These are phyloP conservation scores for Xiphorhynchus elegans DNA, from an alignment of 2,113 vertebrate species.

Conservation along the genomic window DNA sequence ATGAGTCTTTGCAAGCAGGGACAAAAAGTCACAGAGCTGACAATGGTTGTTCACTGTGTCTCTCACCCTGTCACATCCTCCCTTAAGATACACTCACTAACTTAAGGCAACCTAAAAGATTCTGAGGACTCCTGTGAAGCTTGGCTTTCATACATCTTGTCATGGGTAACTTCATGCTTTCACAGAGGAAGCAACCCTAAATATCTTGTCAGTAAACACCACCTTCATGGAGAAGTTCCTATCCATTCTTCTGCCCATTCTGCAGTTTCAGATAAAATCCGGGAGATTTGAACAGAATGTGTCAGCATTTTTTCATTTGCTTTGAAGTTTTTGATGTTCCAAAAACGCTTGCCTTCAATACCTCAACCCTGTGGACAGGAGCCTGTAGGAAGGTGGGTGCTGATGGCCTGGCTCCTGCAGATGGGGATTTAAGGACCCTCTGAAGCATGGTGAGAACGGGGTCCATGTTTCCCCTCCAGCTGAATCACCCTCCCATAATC, in stretches of 20 bases:
- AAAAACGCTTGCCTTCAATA: not conserved
- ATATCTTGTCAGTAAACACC: not conserved
- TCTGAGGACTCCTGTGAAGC: not conserved
- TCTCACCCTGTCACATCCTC: not conserved
- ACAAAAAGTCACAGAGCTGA: not conserved
- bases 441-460: not conserved
- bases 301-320: not conserved
- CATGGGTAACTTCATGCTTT: not conserved
- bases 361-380: not conserved
- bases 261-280: not conserved
- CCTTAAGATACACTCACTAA: not conserved
- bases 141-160: not conserved
- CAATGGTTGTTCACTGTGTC: accelerated
- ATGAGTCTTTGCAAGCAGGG: not conserved
- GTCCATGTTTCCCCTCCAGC: accelerated
- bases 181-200: not conserved
- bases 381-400: not conserved
- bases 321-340: not conserved
- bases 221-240: not conserved
- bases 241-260: not conserved
- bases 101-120: not conserved
- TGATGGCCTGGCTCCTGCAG: not conserved
- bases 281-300: accelerated
- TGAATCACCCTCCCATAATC: accelerated
- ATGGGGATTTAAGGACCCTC: not conserved